These are phyloP conservation scores for Euthynnus affinis DNA, from an alignment of 2,797 vertebrate species.

Conservation along the genomic window DNA sequence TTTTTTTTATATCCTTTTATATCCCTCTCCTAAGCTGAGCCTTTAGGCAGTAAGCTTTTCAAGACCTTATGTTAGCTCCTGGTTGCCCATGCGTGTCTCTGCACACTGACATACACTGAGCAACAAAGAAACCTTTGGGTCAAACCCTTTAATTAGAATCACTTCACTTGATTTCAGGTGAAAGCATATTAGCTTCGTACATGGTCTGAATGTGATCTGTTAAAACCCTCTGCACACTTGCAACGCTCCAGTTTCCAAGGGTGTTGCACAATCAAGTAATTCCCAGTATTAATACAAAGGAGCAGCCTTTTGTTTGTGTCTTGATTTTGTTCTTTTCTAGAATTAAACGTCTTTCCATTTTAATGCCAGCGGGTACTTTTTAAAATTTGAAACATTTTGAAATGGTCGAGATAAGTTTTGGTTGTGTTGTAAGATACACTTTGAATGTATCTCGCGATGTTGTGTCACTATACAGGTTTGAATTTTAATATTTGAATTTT, in stretches of 20 bases:
- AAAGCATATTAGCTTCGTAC: conserved; percentile 32
- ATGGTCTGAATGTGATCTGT: conserved; percentile 48
- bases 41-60: conserved; percentile 40
- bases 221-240: not conserved
- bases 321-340: not conserved
- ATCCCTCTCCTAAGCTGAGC: conserved; percentile 42
- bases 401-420: not conserved
- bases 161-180: conserved; percentile 52
- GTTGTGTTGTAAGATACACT: not conserved
- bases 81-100: conserved; percentile 33
- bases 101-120: conserved; percentile 6
- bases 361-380: not conserved
- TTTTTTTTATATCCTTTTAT: conserved; percentile 42
- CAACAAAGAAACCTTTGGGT: conserved; percentile 43
- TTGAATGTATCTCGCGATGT: not conserved
- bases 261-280: conserved; percentile 17
- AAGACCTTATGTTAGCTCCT: conserved; percentile 36
- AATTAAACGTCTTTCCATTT: not conserved
- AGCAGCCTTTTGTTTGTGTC: not conserved
- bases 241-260: conserved; percentile 9
- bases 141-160: conserved; percentile 61
- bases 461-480: not conserved
- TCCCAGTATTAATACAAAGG: not conserved
- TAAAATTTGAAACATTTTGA: not conserved
- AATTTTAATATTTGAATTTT: conserved; percentile 7